Evolutionary conservation across 2,797 vertebrate species (phyloP).

Genomic region (Falco concolor): DNA sequence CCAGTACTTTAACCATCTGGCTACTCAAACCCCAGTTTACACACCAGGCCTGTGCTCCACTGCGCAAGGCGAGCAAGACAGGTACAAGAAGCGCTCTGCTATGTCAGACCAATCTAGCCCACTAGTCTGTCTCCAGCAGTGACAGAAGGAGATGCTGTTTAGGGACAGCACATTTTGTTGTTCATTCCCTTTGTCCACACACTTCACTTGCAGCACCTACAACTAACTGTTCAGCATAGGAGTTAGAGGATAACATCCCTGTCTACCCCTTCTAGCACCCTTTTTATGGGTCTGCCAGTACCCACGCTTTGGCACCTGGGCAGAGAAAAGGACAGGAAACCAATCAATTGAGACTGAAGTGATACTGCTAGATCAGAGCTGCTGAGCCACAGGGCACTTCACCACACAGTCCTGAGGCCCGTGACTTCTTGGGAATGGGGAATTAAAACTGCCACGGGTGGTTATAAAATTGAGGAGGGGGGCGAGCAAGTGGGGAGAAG

Average conservation of each 20-base stretch:
- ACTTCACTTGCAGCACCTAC: not conserved
- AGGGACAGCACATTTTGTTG: not conserved
- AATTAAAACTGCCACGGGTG: not conserved
- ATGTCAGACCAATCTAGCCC: not conserved
- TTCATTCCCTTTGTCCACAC: not conserved
- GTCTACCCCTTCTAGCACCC: not conserved
- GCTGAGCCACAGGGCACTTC: rapidly evolving
- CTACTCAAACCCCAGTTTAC: not conserved
- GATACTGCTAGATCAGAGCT: not conserved
- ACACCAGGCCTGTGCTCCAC: not conserved
- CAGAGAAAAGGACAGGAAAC: not conserved
- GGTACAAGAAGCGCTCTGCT: not conserved
- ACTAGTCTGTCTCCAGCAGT: not conserved
- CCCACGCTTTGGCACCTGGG: not conserved
- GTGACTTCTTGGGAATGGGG: not conserved
- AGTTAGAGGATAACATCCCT: not conserved
- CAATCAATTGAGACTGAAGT: not conserved
- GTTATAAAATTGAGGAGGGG: not conserved
- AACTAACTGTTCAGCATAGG: not conserved
- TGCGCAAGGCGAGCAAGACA: not conserved
- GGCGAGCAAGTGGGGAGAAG: not conserved
- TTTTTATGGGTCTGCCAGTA: not conserved
- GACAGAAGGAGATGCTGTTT: not conserved
- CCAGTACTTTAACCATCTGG: not conserved
- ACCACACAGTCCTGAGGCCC: not conserved